These are phyloP conservation scores for Leucoptera coffeella DNA, from an alignment of 2,888 invertebrate genomes.

Conservation along the genomic window DNA sequence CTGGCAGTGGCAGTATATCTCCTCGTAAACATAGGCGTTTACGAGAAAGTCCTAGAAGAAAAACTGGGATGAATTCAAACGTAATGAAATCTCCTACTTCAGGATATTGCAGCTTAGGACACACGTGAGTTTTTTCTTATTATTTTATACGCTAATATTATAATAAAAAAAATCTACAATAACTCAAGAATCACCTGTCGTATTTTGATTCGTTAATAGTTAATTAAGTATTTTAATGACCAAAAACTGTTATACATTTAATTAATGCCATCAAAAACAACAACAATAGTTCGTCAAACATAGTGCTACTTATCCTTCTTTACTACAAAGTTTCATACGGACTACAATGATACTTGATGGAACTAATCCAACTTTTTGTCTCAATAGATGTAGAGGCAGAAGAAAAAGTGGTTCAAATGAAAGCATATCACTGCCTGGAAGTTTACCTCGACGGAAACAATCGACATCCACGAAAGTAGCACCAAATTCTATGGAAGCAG, in stretches of 20 bases:
- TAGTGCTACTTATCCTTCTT: too few species aligned
- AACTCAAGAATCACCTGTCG: too few species aligned
- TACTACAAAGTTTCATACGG: too few species aligned
- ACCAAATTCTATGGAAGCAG: constrained; percentile 41
- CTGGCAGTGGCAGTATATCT: constrained; percentile 39
- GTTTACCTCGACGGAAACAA: constrained; percentile 57
- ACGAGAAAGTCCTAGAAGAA: constrained; percentile 61
- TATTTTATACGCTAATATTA: too few species aligned
- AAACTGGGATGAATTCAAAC: constrained; percentile 48
- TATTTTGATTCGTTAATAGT: neutral
- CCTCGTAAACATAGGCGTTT: constrained; percentile 57
- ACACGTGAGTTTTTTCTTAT: too few species aligned
- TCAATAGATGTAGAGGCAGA: constrained; percentile 20
- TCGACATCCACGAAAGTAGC: constrained; percentile 43
- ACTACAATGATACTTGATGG: too few species aligned
- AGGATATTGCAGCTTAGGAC: too few species aligned
- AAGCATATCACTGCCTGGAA: constrained; percentile 59
- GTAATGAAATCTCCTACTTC: constrained; percentile 50
- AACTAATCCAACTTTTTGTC: too few species aligned
- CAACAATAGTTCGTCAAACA: too few species aligned
- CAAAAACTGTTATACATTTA: too few species aligned
- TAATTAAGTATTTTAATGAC: constrained; percentile 1
- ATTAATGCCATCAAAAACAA: too few species aligned
- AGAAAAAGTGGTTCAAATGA: constrained; percentile 52
- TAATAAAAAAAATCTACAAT: too few species aligned